These are phyloP conservation scores for Neomonachus schauinslandi DNA, from an alignment of 2,113 vertebrate species.

Conservation along the genomic window DNA sequence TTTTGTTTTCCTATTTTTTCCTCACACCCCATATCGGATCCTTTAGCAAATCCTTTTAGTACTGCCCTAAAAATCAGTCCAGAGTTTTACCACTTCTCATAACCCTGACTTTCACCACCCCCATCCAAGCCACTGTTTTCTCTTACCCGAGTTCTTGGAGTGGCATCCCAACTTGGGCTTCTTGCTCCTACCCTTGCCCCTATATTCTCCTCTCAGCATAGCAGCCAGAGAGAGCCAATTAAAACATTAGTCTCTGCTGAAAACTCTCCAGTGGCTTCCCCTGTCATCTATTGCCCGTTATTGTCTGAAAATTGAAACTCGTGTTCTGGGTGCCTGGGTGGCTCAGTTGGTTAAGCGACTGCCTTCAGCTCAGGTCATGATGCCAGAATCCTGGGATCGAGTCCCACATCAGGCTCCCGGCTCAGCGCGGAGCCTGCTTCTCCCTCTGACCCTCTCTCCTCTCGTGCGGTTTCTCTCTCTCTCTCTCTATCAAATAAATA, in stretches of 20 bases:
- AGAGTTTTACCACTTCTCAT: background rate
- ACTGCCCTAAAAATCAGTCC: background rate
- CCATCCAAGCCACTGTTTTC: background rate
- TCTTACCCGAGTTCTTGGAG: background rate
- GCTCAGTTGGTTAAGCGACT: too few species aligned
- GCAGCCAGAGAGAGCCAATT: background rate
- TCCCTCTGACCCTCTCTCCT: too few species aligned
- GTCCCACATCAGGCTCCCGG: too few species aligned
- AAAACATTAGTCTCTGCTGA: background rate
- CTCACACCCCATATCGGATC: background rate
- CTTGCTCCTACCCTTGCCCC: background rate
- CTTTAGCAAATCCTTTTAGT: background rate
- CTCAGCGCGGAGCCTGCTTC: too few species aligned
- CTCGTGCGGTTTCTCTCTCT: too few species aligned
- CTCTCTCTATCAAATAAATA: too few species aligned
- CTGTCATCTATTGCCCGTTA: background rate
- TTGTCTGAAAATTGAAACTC: background rate
- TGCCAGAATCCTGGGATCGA: too few species aligned
- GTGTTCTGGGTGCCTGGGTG: background rate
- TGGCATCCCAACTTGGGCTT: background rate
- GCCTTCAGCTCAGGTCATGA: too few species aligned
- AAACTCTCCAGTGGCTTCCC: background rate
- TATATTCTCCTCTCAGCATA: background rate
- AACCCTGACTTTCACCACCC: background rate
- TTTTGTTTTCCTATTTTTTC: background rate